A percentile compares a stretch with the other conserved stretches of the same genome.
Conservation (phyloP, 2,888 invertebrate genomes). For the Scrobipalpa atriplicella region DNA sequence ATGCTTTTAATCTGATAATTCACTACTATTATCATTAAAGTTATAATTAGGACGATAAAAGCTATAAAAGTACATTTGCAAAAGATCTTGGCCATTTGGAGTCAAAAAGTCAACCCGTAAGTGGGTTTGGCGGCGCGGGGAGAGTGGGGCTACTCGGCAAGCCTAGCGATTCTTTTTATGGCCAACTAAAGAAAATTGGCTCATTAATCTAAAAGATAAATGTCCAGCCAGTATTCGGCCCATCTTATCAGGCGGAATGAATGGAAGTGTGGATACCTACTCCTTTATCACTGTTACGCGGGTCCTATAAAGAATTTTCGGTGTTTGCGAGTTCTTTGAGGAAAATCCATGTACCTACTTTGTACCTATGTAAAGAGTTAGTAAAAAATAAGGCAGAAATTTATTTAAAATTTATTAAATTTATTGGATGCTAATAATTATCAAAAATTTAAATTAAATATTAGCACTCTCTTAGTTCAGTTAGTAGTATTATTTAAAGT, state of each 20-base stretch:
- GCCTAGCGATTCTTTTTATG: slow-evolving; percentile 80
- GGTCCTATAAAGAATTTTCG: slow-evolving; percentile 45
- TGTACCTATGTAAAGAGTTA: neutral
- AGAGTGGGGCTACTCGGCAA: slow-evolving; percentile 48
- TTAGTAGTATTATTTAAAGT: too few species aligned
- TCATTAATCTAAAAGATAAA: slow-evolving; percentile 83
- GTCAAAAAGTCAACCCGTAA: slow-evolving; percentile 65
- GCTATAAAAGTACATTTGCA: slow-evolving; percentile 13
- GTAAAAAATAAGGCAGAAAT: neutral
- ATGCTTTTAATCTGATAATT: slow-evolving; percentile 10
- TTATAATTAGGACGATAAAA: slow-evolving; percentile 14
- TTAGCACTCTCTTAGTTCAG: too few species aligned
- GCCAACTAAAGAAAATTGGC: slow-evolving; percentile 82
- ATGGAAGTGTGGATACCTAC: slow-evolving; percentile 71
- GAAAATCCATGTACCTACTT: neutral
- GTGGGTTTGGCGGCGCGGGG: slow-evolving; percentile 58
- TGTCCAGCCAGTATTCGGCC: slow-evolving; percentile 79
- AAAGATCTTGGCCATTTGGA: slow-evolving; percentile 36
- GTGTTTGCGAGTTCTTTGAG: slow-evolving; percentile 40
- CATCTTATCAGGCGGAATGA: slow-evolving; percentile 78
- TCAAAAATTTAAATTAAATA: too few species aligned
- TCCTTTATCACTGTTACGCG: slow-evolving; percentile 55
- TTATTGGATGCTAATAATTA: too few species aligned
- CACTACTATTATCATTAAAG: neutral
- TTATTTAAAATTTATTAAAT: neutral